phyloP scores from a whole-genome alignment of 2,113 vertebrate genomes.

The Muntiacus reevesi region DNA sequence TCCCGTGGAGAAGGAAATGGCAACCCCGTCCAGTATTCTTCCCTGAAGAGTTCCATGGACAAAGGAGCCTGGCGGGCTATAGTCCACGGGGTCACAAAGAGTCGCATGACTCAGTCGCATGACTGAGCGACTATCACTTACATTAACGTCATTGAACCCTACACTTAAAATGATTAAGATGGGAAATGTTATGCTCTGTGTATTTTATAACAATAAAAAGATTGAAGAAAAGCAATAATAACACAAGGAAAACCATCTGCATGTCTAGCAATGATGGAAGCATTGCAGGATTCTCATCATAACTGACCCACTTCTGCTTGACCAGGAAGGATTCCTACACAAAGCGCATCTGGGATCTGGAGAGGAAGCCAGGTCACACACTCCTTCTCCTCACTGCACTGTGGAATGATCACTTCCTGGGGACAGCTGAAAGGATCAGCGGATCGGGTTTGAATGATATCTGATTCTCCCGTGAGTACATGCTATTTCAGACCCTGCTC shows the following conservation, averaged over 20 bases:
- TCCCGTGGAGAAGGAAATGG: neutral
- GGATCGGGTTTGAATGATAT: accelerated
- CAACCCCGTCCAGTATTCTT: neutral
- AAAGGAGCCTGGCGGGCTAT: neutral
- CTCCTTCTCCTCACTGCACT: neutral
- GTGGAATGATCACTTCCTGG: accelerated
- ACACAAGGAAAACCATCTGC: neutral
- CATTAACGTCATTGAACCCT: accelerated
- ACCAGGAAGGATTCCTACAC: neutral
- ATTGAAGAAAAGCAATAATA: accelerated
- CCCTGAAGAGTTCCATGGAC: neutral
- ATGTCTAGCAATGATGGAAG: neutral
- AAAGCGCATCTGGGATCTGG: accelerated
- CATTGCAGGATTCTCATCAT: accelerated
- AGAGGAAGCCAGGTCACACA: neutral
- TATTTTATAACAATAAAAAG: neutral
- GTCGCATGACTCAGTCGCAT: no score
- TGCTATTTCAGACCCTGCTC: neutral
- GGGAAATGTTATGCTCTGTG: neutral
- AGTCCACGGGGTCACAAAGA: neutral
- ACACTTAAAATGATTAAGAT: neutral
- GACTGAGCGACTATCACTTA: neutral
- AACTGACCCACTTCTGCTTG: accelerated
- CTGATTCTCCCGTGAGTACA: accelerated
- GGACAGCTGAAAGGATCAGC: accelerated